Conservation (phyloP, 2,113 vertebrate species). For the Chlorodrepanis virens region DNA sequence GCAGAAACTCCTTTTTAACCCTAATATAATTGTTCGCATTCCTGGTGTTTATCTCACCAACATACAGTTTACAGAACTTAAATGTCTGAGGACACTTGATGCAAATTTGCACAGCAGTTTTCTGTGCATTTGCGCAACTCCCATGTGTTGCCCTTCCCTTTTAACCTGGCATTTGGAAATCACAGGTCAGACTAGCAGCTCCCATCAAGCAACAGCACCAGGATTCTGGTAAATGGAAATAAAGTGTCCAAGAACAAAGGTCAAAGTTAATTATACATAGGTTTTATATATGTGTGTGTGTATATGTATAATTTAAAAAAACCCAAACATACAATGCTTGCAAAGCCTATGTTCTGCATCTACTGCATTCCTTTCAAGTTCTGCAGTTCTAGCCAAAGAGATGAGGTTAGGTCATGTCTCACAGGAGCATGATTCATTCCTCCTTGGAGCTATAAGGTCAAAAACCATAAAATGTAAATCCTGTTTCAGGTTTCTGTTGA, state of each 20-base stretch:
- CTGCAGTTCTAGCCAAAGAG: background rate
- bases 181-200: background rate
- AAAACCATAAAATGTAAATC: slow-evolving; percentile 35
- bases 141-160: background rate
- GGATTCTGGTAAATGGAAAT: background rate
- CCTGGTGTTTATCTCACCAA: background rate
- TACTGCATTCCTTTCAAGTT: background rate
- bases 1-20: background rate
- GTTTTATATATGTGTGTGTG: too few relatives aligned
- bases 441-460: slow-evolving; percentile 21
- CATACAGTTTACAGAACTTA: background rate
- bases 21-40: background rate
- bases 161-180: background rate
- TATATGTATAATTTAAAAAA: background rate
- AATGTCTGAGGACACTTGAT: background rate
- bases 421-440: slow-evolving; percentile 39
- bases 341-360: background rate
- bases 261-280: background rate
- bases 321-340: background rate
- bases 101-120: background rate
- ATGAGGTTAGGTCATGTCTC: background rate
- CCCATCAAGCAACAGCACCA: background rate
- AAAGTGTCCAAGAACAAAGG: background rate
- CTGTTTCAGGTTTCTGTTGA: slow-evolving; percentile 56
- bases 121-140: background rate